Base-by-base conservation (phyloP, 35 echinoderm and acorn worm genomes). In the Eucidaris tribuloides region DNA sequence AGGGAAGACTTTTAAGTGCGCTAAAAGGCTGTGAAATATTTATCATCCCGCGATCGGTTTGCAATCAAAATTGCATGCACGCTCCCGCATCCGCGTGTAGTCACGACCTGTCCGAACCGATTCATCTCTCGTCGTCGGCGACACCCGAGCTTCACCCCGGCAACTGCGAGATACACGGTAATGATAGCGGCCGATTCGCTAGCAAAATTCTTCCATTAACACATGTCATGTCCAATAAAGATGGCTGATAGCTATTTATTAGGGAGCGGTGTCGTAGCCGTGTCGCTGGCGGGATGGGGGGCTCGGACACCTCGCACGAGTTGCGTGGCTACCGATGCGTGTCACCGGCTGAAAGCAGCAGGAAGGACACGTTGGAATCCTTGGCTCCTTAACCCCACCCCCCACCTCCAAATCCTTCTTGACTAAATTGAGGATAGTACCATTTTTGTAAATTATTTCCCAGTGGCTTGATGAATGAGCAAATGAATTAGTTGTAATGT, bases 21-120 rank as follows among this genome's bases (percentile, higher is more conserved):
- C 68, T 74, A 74, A 74, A 74, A 74, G 68, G 68, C 25, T 44
- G 68, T 74, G 68, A 74, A 74, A 74, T 74, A 74, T 74, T 74
- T 74, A 74, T 74, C 68, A 44, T 74, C 68, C 19, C 68, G 38
- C 68, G 27, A 74, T 74, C 68, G 28, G 35, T 24, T 44, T 17
- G 38, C 68, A 74, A 44, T 74, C 68, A 74, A 74, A 74, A 74
- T 74, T 74, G 44, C 68, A 74, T 44, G 68, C 68, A 74, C 68
- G 68, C 68, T 74, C 22, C 40, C n/a, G 38, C 14, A 6, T 40
- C 68, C 68, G 68, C 44, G 68, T 40, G 37, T 36, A 74, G 68
- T 74, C 68, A 74, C 68, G 68, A 74, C 68, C 68, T 40, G 68
- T 74, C 68, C 68, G 37, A 74, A 74, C 44, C 68, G 35, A 74